Percentiles rank a stretch among this genome's conserved stretches.
phyloP scores from a whole-genome alignment of 2,113 vertebrate species.

The Oxyruncus cristatus region DNA sequence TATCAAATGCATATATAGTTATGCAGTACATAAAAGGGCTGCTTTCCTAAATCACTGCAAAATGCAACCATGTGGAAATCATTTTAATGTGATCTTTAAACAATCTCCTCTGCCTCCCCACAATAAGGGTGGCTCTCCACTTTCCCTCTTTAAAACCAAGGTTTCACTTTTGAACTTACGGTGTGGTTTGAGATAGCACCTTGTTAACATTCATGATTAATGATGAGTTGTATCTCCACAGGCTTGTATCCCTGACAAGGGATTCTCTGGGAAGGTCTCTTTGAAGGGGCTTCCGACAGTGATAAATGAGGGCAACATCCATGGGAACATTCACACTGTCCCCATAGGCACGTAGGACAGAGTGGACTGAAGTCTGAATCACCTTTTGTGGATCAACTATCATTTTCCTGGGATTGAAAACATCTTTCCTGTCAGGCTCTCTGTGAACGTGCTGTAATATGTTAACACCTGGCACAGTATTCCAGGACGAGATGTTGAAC shows the following conservation, averaged over 20 bases:
- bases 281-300: conserved; percentile 50
- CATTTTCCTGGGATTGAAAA: conserved; percentile 43
- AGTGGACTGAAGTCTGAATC: conserved; percentile 68
- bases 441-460: conserved; percentile 76
- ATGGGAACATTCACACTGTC: conserved; percentile 8
- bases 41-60: background rate
- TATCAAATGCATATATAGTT: background rate
- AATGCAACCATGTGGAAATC: background rate
- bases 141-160: rapidly evolving
- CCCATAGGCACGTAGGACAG: conserved; percentile 2
- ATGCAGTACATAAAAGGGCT: background rate
- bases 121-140: background rate
- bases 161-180: background rate
- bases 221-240: conserved; percentile 44
- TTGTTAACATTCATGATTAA: conserved; percentile 56
- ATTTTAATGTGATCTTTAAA: background rate
- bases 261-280: conserved; percentile 2
- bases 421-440: conserved; percentile 31
- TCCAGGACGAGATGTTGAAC: conserved; percentile 71
- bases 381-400: conserved; percentile 65
- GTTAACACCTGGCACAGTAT: conserved; percentile 72
- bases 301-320: conserved; percentile 49
- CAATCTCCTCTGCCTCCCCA: background rate
- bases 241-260: conserved; percentile 45
- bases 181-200: background rate